phyloP scores from a whole-genome alignment of 2,888 invertebrate species.

The Harpagoxenus sublaevis region DNA sequence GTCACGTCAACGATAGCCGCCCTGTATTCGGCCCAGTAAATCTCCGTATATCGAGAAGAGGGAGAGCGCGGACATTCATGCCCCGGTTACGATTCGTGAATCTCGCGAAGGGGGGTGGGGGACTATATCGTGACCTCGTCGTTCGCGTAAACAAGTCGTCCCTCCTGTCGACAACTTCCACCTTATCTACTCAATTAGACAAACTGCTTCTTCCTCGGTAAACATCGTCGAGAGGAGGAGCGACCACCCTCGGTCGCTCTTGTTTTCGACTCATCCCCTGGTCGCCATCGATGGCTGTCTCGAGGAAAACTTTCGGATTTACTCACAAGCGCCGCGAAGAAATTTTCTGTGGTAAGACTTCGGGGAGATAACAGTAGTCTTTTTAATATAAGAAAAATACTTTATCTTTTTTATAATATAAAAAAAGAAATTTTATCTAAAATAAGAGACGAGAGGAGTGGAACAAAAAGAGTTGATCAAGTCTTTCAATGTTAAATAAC shows the following conservation, averaged over 20 bases:
- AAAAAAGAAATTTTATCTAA: neutral
- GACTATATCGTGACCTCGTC: conserved; percentile 60
- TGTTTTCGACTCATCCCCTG: conserved; percentile 26
- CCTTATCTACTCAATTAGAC: conserved; percentile 80
- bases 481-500: neutral
- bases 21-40: conserved; percentile 24
- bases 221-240: conserved; percentile 65
- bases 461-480: neutral
- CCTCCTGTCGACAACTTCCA: conserved; percentile 68
- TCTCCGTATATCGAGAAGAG: conserved; percentile 2
- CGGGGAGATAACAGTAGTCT: neutral
- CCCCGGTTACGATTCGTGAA: neutral
- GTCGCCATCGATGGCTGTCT: conserved; percentile 22
- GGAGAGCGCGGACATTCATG: neutral
- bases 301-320: conserved; percentile 33
- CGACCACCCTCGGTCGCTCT: conserved; percentile 33
- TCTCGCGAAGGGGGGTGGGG: neutral
- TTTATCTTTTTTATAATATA: neutral
- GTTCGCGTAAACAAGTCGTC: conserved; percentile 78
- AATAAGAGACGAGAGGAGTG: neutral
- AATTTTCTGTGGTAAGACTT: neutral
- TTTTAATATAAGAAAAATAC: neutral
- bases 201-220: conserved; percentile 74
- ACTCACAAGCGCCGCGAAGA: neutral
- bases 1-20: conserved; percentile 34